phyloP scores from a whole-genome alignment of 2,797 vertebrate species.

The Nothura maculosa region DNA sequence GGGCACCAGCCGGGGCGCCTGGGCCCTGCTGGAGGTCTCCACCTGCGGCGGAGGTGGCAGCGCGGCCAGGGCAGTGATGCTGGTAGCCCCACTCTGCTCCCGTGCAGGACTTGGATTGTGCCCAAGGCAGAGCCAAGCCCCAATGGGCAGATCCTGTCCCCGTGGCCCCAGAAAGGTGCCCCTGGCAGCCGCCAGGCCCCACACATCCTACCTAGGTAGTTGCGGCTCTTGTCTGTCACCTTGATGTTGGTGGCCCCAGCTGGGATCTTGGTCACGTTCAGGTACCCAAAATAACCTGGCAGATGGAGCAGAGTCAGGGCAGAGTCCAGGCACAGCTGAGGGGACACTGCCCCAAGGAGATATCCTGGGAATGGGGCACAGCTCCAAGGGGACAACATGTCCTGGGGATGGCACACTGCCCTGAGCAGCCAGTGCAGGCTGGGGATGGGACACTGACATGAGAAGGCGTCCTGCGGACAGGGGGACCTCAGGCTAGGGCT shows the following conservation, averaged over 20 bases:
- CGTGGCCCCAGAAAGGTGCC: background rate
- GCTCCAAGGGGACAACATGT: background rate
- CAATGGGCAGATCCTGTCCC: background rate
- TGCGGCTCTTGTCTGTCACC: constrained; percentile 81
- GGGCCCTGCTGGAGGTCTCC: constrained; percentile 23
- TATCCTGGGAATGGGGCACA: background rate
- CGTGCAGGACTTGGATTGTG: background rate
- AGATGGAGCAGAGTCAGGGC: background rate
- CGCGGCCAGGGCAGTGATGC: background rate
- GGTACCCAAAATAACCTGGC: constrained; percentile 79
- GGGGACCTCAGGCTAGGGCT: too few relatives aligned
- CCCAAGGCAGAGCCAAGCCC: background rate
- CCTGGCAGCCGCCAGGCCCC: background rate
- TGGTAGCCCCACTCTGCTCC: background rate
- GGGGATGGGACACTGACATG: too few relatives aligned
- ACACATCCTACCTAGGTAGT: constrained; percentile 76
- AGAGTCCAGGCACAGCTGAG: background rate
- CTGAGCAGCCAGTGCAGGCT: background rate
- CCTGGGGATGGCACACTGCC: background rate
- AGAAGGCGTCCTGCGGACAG: too few relatives aligned
- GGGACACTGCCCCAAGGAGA: background rate
- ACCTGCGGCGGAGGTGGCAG: background rate
- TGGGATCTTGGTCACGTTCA: constrained; percentile 83
- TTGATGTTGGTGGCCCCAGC: constrained; percentile 81
- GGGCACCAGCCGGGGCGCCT: accelerated